Evolutionary conservation across 2,888 invertebrate species (phyloP), one percentile per base, ranked within the genome.

Genomic region (Frankliniella intonsa): DNA sequence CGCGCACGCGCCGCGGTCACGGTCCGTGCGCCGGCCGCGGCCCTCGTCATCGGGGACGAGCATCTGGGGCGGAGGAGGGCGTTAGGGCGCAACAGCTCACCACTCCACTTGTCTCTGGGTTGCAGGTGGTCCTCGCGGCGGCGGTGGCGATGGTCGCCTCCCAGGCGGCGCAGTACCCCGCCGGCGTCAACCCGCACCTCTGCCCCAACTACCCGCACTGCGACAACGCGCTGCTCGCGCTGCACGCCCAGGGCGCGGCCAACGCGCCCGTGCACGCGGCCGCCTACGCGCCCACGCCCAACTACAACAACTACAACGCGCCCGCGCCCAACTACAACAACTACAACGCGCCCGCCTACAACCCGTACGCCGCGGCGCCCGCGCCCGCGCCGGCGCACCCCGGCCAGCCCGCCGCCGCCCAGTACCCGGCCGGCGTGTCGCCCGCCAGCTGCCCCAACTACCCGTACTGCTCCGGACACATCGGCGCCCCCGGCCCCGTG

Each of bases 191-290:
- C 87, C 91, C 91, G 1, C 90, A 91, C 0, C 88, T 91, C 1
- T 91, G 91, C 87, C 91, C 91, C 83, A 89, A 91, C 88, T 91
- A 91, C 88, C 91, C 91, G 27, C 89, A 87, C 88, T 91, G 91
- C 83, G 90, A 89, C 84, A 86, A 88, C 17, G 87, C 87, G 2
- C 85, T 89, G 22, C 86, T 90, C 69, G 89, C 90, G n/a, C 87
- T 90, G 5, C 87, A 88, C 87, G 89, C 88, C 80, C 88, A 76
- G 69, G 69, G 22, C 69, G 69, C 69, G 11, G 69, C 69, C 69
- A 22, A 22, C 69, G 25, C n/a, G 9, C 38, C 87, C 89, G 3
- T 87, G 88, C 88, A 89, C 88, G 80, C 22, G 69, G 17, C 55
- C 55, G 19, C 19, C 55, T 76, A 76, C 69, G 69, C 25, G 69